A percentile compares a stretch with the other conserved stretches of the same genome.
These are phyloP conservation scores for Pampus argenteus DNA, from an alignment of 2,797 vertebrate species.

Conservation along the genomic window DNA sequence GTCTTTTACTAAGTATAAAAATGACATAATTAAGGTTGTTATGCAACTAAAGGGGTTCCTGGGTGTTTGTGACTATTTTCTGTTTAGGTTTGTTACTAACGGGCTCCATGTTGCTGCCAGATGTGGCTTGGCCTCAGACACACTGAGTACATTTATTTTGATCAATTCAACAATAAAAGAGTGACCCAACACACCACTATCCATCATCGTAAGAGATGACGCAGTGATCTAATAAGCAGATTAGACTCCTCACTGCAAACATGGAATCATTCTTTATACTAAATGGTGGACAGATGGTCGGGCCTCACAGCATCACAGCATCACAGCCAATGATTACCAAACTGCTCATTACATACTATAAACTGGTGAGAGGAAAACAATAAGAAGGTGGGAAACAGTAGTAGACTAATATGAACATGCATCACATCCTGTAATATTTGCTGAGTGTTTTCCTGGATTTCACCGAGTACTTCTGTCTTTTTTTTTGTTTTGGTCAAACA, in stretches of 20 bases:
- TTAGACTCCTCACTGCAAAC: constrained; percentile 67
- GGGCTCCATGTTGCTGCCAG: constrained; percentile 76
- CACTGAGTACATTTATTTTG: constrained; percentile 49
- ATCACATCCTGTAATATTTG: constrained; percentile 38
- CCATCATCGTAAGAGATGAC: constrained; percentile 65
- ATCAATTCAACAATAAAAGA: constrained; percentile 63
- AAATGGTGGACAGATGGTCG: constrained; percentile 75
- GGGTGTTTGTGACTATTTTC: constrained; percentile 74
- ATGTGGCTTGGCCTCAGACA: constrained; percentile 67
- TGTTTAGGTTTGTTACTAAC: constrained; percentile 78
- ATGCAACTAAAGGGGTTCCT: constrained; percentile 68
- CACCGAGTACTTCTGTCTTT: constrained; percentile 31
- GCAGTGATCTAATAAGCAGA: constrained; percentile 68
- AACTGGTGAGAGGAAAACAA: constrained; percentile 60
- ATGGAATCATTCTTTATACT: constrained; percentile 59
- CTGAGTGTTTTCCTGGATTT: constrained; percentile 27
- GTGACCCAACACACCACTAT: constrained; percentile 61
- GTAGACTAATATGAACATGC: constrained; percentile 34
- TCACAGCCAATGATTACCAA: constrained; percentile 62
- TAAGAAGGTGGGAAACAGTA: constrained; percentile 63
- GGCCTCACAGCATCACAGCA: too few relatives aligned
- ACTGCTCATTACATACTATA: constrained; percentile 58
- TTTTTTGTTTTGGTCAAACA: constrained; percentile 40
- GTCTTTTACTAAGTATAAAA: constrained; percentile 41
- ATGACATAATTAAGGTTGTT: constrained; percentile 65